Evolutionary conservation across 2,888 invertebrate species (phyloP), one percentile per base, ranked within the genome.

Genomic region (Drosophila tanythrix): DNA sequence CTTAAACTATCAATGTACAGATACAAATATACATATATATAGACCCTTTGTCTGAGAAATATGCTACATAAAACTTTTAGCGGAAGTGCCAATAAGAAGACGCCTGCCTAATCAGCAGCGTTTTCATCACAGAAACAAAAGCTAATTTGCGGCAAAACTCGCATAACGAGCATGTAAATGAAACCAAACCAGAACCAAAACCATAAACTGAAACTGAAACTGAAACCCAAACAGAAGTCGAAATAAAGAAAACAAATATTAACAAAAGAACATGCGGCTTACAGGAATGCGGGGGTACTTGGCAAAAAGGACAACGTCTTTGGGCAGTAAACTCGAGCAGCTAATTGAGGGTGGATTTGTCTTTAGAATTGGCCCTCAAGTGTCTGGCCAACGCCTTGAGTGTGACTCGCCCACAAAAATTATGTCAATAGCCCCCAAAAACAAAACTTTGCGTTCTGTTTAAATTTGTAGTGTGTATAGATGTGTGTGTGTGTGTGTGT

Each of bases 321-420:
- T 67, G 64, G 38, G 33, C 59, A 70, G 63, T 52, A 61, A 52
- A 48, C 53, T 61, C 56, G 31, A 50, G 43, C 74, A 68, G 63
- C 88, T 88, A 84, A 90, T 89, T 89, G 90, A 87, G 87, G 87
- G 87, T 89, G 76, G 87, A 87, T 80, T 82, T 73, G 74, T 77
- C 85, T 76, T 82, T 50, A 56, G 69, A 51, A 66, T 59, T 73
- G 58, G 68, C 59, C 57, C 83, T 74, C 74, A 80, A 90, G 88
- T 89, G 90, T 78, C 81, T 78, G 79, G 70, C 77, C 88, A 88
- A 88, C 90, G 88, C 88, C 88, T 88, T 89, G 81, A 82, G 88
- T 88, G 90, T 88, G 85, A 88, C 86, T 68, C 27, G 58, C 74
- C 79, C 72, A 74, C 89, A 82, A 70, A 73, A 88, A 89, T 90